Base-by-base conservation (phyloP, 1,140 invertebrate species). In the Agrypnia vestita region DNA sequence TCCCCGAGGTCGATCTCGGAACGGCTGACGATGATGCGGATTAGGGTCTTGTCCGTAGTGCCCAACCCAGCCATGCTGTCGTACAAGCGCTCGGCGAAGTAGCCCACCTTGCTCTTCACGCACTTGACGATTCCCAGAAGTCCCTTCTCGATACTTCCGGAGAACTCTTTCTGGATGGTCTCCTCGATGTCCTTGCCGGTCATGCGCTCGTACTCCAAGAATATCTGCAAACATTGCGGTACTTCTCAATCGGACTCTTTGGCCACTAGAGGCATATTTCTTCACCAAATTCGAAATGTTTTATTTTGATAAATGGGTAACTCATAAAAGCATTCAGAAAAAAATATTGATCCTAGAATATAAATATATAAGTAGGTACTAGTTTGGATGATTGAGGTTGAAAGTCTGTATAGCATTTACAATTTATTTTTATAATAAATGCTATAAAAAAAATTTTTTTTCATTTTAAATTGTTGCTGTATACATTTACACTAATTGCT, bases 1-100 rank as follows among this genome's bases (percentile, higher is more conserved):
- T 96, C 94, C 47, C 94, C 96, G 85, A 98, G 91, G 89, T 98
- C 97, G 80, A 97, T 96, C 91, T 98, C 97, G 83, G 95, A 96
- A 85, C 97, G 93, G 81, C 96, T 95, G 11, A 97, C 96, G 76
- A 98, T 89, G 78, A 98, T 95, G 84, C 97, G 93, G 83, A 98
- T 97, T 49, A 98, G 89, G 71, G 95, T 95, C 83, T 95, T 94
- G 87, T 98, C 96, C 84, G 96, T 96, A 43, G 96, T 98, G 51
- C 96, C 96, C 84, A 96, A 82, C 51, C 96, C 96, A 82, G 95
- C 94, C 96, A 99, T 97, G 59, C 95, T 93, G 56, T 96, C 93
- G 85, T 98, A 93, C 10, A 99, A 90, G 83, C 95, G 93, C 85
- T 98, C 95, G 71, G 97, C 97, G 90, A 98, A 98, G 89, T 97